Percentiles rank a stretch among this genome's conserved stretches.
Evolutionary conservation across 2,797 vertebrate genomes (phyloP).

Genomic region (Helostoma temminkii): DNA sequence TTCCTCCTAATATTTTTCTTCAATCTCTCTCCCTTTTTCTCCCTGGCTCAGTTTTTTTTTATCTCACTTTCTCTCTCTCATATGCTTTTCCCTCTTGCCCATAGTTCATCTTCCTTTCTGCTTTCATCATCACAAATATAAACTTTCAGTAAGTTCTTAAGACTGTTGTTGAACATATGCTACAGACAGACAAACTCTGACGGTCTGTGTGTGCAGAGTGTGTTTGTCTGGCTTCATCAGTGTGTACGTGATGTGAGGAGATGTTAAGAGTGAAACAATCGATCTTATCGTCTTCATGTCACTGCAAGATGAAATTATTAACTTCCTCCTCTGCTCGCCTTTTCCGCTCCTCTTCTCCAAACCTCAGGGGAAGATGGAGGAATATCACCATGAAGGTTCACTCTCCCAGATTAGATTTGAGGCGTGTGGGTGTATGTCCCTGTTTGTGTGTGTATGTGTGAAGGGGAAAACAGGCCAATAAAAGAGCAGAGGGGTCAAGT

Average conservation of each 20-base stretch:
- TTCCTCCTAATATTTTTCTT: slow-evolving; percentile 57
- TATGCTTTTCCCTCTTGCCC: slow-evolving; percentile 26
- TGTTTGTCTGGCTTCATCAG: slow-evolving; percentile 18
- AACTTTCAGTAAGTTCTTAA: slow-evolving; percentile 47
- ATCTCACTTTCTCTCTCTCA: slow-evolving; percentile 20
- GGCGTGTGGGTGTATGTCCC: slow-evolving; percentile 50
- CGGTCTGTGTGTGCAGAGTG: slow-evolving; percentile 30
- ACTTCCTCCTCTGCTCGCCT: slow-evolving; percentile 54
- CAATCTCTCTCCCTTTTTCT: slow-evolving; percentile 23
- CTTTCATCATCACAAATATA: slow-evolving; percentile 18
- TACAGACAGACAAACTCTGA: slow-evolving; percentile 21
- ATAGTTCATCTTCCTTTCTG: slow-evolving; percentile 18
- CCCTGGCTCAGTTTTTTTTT: slow-evolving; percentile 16
- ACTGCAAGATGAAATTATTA: slow-evolving; percentile 76
- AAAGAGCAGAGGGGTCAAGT: slow-evolving; percentile 81
- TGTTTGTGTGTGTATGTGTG: slow-evolving; percentile 44
- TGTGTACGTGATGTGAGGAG: slow-evolving; percentile 34
- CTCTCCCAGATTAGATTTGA: slow-evolving; percentile 81
- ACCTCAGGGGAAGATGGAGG: slow-evolving; percentile 66
- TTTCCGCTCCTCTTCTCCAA: slow-evolving; percentile 34
- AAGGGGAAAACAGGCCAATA: slow-evolving; percentile 71
- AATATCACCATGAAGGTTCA: slow-evolving; percentile 66
- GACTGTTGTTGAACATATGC: slow-evolving; percentile 12
- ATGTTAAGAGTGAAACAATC: slow-evolving; percentile 66
- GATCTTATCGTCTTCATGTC: slow-evolving; percentile 70